Evolutionary conservation across 2,888 invertebrate species (phyloP), one percentile per base, ranked within the genome.

Genomic region (Cybosia mesomella): DNA sequence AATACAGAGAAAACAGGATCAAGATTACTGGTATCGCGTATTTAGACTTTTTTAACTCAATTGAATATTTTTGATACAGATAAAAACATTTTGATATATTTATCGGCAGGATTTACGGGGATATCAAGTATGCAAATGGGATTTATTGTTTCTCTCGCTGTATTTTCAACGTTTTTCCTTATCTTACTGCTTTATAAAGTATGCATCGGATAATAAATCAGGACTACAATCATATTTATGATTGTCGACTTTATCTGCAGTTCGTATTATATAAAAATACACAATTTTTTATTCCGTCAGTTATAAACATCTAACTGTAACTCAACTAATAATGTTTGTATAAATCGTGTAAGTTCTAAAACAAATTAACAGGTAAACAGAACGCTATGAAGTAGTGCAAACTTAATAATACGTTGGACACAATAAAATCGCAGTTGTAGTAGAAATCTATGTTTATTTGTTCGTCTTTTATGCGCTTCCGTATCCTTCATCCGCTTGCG

Each of bases 121-220:
- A 58, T 58, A 58, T 58, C n/a, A 59, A 59, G 36, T 39, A 59
- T 59, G 36, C 39, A 59, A 59, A 59, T 59, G 13, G 39, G 39
- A 59, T 59, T 39, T 59, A 59, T 34, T 36, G 34, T 39, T 59
- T 59, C 59, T 22, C 39, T 59, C 59, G 21, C 59, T 59, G 36
- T 59, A 7, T 59, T 24, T 24, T 21, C 55, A 55, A 55, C 24
- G 15, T 55, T 59, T 59, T 59, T 59, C 22, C 59, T 21, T 59
- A 22, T 36, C 36, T 21, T 39, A 28, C 28, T 18, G 32, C n/a
- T 58, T 58, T 58, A 58, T 58, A 32, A 58, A 58, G 58, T 58
- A 58, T 61, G 39, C 24, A 61, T 28, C 28, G 43, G 24, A 58
- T 58, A 59, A 59, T 59, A 36, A 59, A 39, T 58, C 34, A 55